Conservation (phyloP, 1,140 invertebrate species). For the Orius insidiosus region DNA sequence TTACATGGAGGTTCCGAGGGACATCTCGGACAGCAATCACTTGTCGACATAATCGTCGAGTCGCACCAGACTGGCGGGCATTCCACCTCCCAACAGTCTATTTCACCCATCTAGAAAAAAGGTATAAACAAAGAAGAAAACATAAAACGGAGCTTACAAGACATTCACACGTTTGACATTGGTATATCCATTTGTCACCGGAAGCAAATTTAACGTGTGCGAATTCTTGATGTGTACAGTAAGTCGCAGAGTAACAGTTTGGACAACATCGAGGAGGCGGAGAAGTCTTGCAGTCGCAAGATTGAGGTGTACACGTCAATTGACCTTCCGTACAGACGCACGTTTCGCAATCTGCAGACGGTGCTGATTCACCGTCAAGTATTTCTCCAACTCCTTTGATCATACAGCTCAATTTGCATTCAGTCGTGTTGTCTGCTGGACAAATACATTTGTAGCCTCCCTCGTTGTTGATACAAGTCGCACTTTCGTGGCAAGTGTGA, state of each 20-base stretch:
- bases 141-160: constrained; percentile 36
- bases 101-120: constrained; percentile 55
- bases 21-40: constrained; percentile 55
- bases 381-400: constrained; percentile 36
- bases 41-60: constrained; percentile 39
- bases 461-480: constrained; percentile 62
- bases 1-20: constrained; percentile 36
- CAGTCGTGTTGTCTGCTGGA: constrained; percentile 24
- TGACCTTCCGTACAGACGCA: constrained; percentile 45
- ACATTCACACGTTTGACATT: constrained; percentile 81
- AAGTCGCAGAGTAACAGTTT: constrained; percentile 48
- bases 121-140: neutral
- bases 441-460: constrained; percentile 69
- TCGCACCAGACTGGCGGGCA: constrained; percentile 56
- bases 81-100: constrained; percentile 74
- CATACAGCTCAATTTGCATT: constrained; percentile 42
- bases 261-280: constrained; percentile 41
- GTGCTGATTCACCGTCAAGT: constrained; percentile 32
- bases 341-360: constrained; percentile 35
- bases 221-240: constrained; percentile 61
- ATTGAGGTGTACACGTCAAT: constrained; percentile 37
- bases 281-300: constrained; percentile 37
- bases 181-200: constrained; percentile 72
- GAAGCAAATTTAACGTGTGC: constrained; percentile 52
- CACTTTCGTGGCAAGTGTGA: constrained; percentile 56